These are phyloP conservation scores for Pionites leucogaster DNA, from an alignment of 2,113 vertebrate genomes.

Conservation along the genomic window DNA sequence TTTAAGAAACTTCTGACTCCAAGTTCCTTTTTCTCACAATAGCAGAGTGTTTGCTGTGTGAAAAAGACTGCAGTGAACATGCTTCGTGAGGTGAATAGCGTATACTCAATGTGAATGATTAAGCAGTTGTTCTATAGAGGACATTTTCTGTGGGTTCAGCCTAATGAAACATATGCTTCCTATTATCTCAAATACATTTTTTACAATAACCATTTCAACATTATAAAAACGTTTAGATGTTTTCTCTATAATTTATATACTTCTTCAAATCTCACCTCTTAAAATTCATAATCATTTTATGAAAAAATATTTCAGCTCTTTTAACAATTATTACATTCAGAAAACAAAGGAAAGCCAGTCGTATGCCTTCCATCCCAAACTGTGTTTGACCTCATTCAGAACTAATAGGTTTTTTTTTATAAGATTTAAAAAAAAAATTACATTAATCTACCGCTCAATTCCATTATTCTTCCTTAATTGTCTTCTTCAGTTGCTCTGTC, in stretches of 20 bases:
- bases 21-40: background rate
- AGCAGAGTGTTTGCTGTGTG: background rate
- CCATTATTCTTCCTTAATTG: slow-evolving; percentile 16
- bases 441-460: background rate
- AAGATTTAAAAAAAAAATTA: background rate
- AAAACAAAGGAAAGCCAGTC: slow-evolving; percentile 44
- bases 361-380: slow-evolving; percentile 13
- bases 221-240: slow-evolving; percentile 60
- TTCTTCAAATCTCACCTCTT: slow-evolving; percentile 62
- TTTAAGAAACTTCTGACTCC: background rate
- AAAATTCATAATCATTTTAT: slow-evolving; percentile 62
- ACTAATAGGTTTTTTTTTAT: slow-evolving; percentile 11
- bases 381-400: slow-evolving; percentile 32
- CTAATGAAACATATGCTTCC: slow-evolving; percentile 65
- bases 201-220: slow-evolving; percentile 60
- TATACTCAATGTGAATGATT: slow-evolving; percentile 13
- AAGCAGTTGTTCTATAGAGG: slow-evolving; percentile 30
- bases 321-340: slow-evolving; percentile 29
- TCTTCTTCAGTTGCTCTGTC: background rate
- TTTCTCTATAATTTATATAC: slow-evolving; percentile 59
- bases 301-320: slow-evolving; percentile 58
- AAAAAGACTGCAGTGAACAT: background rate
- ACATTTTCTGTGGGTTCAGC: slow-evolving; percentile 48
- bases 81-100: background rate
- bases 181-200: slow-evolving; percentile 64